Evolutionary conservation across 1,140 invertebrate species (phyloP).

Genomic region (Ptiloglossa arizonensis): DNA sequence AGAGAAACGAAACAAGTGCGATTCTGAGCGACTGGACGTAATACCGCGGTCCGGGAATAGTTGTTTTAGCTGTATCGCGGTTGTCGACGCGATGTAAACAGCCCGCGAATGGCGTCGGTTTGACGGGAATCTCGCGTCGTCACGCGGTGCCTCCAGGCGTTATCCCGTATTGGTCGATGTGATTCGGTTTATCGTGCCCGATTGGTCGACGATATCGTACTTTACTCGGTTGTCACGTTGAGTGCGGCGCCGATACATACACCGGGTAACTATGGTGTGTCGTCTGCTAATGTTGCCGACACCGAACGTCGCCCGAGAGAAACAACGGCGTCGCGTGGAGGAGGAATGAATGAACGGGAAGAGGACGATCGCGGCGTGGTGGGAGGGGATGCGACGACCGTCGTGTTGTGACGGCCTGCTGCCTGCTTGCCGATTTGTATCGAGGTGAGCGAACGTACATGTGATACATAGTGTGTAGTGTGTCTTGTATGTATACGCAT

Average conservation of each 20-base stretch:
- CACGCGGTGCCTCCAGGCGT: neutral
- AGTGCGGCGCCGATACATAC: neutral
- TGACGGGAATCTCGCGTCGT: neutral
- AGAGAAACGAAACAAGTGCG: no score
- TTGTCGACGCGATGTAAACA: constrained; percentile 21
- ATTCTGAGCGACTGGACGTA: neutral
- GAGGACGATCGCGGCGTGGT: constrained; percentile 24
- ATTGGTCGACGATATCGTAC: neutral
- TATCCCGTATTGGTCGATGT: neutral
- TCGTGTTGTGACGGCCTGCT: constrained; percentile 60
- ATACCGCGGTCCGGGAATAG: neutral
- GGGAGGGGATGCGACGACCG: constrained; percentile 58
- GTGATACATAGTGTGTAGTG: no score
- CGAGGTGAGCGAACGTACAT: constrained; percentile 51
- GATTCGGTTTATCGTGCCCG: neutral
- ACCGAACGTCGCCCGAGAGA: constrained; percentile 22
- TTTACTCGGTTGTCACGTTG: neutral
- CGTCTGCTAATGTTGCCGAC: constrained; percentile 24
- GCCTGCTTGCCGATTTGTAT: constrained; percentile 54
- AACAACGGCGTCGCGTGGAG: constrained; percentile 18
- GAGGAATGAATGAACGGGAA: constrained; percentile 41
- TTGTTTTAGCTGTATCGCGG: neutral
- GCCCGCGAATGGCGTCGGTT: constrained; percentile 35
- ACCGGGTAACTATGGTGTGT: constrained; percentile 21
- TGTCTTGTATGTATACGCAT: neutral